Percentiles rank a stretch among this genome's conserved stretches.
Conservation (phyloP, 2,888 invertebrate genomes). For the Caenorhabditis afra region DNA sequence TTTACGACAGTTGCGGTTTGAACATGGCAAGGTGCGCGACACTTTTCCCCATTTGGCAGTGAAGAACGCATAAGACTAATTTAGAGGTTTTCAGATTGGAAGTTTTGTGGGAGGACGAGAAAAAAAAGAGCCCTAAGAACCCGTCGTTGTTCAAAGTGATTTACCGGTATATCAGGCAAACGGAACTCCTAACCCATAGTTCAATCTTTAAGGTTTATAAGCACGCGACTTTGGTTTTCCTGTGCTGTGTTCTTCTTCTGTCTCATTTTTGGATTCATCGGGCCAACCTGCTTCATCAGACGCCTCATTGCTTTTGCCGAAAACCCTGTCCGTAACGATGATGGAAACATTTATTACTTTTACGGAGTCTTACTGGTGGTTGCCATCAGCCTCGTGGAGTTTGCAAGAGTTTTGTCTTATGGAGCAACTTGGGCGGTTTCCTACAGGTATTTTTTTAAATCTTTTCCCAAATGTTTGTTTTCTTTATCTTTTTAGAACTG, state of each 20-base stretch:
- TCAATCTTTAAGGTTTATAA: slow-evolving; percentile 72
- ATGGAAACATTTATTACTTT: slow-evolving; percentile 42
- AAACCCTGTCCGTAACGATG: slow-evolving; percentile 60
- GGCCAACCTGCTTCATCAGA: slow-evolving; percentile 80
- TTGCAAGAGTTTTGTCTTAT: slow-evolving; percentile 81
- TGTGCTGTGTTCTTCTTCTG: slow-evolving; percentile 79
- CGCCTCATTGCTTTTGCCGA: slow-evolving; percentile 78
- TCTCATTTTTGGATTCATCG: slow-evolving; percentile 79
- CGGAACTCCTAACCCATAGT: not conserved
- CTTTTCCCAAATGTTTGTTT: too few relatives aligned
- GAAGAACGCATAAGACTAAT: too few relatives aligned
- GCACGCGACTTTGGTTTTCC: slow-evolving; percentile 79
- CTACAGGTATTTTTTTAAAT: slow-evolving; percentile 74
- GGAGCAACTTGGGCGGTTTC: slow-evolving; percentile 81
- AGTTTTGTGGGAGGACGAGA: slow-evolving; percentile 81
- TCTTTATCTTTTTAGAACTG: too few relatives aligned
- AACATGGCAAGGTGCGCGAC: slow-evolving; percentile 81
- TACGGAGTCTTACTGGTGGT: slow-evolving; percentile 49
- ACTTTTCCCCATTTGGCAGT: too few relatives aligned
- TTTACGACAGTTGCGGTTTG: slow-evolving; percentile 80
- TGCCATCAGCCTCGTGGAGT: slow-evolving; percentile 72
- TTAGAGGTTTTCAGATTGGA: slow-evolving; percentile 74
- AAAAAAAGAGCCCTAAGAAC: slow-evolving; percentile 68
- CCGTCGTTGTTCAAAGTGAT: slow-evolving; percentile 73
- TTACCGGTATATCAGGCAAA: slow-evolving; percentile 23